These are phyloP conservation scores for Actinostola sp. DNA, from an alignment of 92 coral and sea anemone genomes.

Conservation along the genomic window DNA sequence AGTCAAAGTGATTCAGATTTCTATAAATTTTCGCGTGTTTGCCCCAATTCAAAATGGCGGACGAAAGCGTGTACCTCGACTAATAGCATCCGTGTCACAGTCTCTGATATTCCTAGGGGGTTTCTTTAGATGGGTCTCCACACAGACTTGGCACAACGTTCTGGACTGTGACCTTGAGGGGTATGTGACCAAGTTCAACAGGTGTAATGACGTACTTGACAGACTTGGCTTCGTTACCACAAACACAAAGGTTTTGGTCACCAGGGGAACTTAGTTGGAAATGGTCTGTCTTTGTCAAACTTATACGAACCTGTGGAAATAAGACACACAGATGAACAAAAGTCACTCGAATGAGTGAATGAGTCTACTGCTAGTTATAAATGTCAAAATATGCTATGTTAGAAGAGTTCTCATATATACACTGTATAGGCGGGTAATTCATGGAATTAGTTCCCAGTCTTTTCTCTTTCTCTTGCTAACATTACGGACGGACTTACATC, in stretches of 20 bases:
- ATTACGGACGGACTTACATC: too few relatives aligned
- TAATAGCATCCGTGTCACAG: slow-evolving; percentile 76
- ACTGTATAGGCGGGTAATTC: too few relatives aligned
- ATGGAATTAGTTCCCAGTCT: too few relatives aligned
- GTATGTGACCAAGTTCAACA: slow-evolving; percentile 74
- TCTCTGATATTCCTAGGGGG: slow-evolving; percentile 72
- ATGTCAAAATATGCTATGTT: too few relatives aligned
- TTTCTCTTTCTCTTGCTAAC: too few relatives aligned
- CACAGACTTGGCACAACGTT: slow-evolving; percentile 64
- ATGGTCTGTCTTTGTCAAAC: slow-evolving; percentile 56
- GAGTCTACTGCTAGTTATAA: too few relatives aligned
- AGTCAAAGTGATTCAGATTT: too few relatives aligned
- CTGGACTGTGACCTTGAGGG: slow-evolving; percentile 73
- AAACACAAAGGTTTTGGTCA: slow-evolving; percentile 69
- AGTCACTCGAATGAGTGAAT: too few relatives aligned
- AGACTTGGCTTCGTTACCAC: slow-evolving; percentile 89
- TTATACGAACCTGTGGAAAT: slow-evolving; percentile 66
- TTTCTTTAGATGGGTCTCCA: slow-evolving; percentile 36
- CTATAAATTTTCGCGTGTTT: neutral
- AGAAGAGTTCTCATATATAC: too few relatives aligned
- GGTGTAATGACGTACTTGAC: slow-evolving; percentile 79
- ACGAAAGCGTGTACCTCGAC: too few relatives aligned
- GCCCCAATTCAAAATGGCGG: too few relatives aligned
- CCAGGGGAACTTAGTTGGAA: slow-evolving; percentile 55
- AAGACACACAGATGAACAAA: too few relatives aligned